phyloP scores from a whole-genome alignment of 2,797 vertebrate species.

The Hephaestus fuliginosus region DNA sequence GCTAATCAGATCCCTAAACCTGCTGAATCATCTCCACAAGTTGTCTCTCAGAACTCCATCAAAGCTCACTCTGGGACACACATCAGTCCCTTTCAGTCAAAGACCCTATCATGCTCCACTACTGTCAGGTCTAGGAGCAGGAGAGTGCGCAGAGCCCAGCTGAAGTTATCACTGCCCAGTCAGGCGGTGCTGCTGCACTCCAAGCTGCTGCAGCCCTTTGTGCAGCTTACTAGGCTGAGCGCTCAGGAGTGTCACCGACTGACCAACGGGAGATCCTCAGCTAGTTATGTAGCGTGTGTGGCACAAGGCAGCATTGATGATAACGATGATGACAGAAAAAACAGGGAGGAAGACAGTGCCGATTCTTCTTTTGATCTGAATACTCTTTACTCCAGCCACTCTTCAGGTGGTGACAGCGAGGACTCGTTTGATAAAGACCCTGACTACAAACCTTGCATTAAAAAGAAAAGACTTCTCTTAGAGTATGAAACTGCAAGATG shows the following conservation, averaged over 20 bases:
- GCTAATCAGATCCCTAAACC: background rate
- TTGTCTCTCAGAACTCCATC: background rate
- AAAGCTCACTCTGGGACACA: background rate
- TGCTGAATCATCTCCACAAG: background rate
- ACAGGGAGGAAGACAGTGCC: background rate
- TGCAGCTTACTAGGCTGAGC: slow-evolving; percentile 75
- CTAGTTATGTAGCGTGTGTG: background rate
- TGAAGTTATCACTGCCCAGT: slow-evolving; percentile 59
- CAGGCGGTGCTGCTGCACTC: slow-evolving; percentile 67
- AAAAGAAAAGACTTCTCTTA: slow-evolving; percentile 33
- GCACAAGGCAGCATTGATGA: slow-evolving; percentile 1
- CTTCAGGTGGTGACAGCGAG: slow-evolving; percentile 48
- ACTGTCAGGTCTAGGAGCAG: background rate
- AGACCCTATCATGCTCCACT: background rate
- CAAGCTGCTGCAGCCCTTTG: slow-evolving; percentile 73
- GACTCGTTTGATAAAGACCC: slow-evolving; percentile 58
- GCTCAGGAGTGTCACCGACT: slow-evolving; percentile 21
- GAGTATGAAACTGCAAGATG: slow-evolving; percentile 23
- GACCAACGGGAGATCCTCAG: background rate
- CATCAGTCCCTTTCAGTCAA: background rate
- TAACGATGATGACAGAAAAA: background rate
- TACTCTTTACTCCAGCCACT: slow-evolving; percentile 70
- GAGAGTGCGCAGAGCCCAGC: background rate
- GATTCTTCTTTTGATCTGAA: slow-evolving; percentile 72
- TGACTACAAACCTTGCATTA: slow-evolving; percentile 69